Base-by-base conservation (phyloP, 2,797 vertebrate genomes). In the Myiotriccus ornatus region DNA sequence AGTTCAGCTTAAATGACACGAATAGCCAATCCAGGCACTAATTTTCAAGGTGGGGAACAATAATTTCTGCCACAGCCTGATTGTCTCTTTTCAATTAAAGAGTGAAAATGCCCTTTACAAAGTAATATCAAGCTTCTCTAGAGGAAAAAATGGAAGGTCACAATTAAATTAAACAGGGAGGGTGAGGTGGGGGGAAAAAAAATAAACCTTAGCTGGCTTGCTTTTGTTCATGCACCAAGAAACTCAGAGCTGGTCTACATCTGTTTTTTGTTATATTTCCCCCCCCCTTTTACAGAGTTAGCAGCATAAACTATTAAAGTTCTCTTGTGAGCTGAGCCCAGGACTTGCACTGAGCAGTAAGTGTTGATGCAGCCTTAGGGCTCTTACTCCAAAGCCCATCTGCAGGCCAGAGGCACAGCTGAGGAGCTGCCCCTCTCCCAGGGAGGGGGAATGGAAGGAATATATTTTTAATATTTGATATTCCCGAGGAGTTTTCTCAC, bases 71-170 rank as follows among this genome's bases (percentile, higher is more conserved):
- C 84, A 63, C 28, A 87, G 62, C 71, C 95, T 95, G 92, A 93
- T 93, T 95, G 93, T 88, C 87, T 95, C n/a, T 93, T 89, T 95
- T 94, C 94, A 96, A 96, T 96, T 96, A 96, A 91, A 88, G 89
- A 84, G 73, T 32, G 82, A 53, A 95, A 94, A 93, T 91, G 93
- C 89, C 93, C 94, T 95, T 95, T 95, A 41, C 84, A 81, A 95
- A 81, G 84, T 86, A 95, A 95, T 96, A 95, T 75, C 71, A 62
- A 81, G 92, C 90, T 88, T 71, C 93, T 95, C 96, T 75, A 59
- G 94, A 92, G 95, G 89, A 55, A 92, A 92, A 70, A 94, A 79
- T 24, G 80, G 94, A 97, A 96, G 94, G 94, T 93, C 95, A 94
- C 85, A 76, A 90, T 84, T 88, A 95, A 94, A 94, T 95, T 93